Conservation (phyloP, 1,140 invertebrate genomes). For the Grapholita molesta region DNA sequence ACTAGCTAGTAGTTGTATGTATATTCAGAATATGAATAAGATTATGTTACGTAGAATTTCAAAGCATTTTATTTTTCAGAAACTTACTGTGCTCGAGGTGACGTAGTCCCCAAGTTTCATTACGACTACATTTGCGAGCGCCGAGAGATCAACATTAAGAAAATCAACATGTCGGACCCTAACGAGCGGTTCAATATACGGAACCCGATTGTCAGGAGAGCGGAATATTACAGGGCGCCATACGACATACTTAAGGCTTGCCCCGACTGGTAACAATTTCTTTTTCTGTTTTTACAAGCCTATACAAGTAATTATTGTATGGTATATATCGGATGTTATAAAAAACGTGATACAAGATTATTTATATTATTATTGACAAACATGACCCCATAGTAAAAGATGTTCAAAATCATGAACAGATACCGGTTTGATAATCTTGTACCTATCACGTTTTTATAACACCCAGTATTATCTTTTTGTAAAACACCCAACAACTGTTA, state of each 20-base stretch:
- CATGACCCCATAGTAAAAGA: too few relatives aligned
- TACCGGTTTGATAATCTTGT: too few relatives aligned
- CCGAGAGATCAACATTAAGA: constrained; percentile 59
- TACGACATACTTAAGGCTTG: constrained; percentile 66
- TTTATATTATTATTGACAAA: too few relatives aligned
- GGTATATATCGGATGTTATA: too few relatives aligned
- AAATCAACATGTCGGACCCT: constrained; percentile 59
- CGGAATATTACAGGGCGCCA: constrained; percentile 63
- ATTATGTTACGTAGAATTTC: too few relatives aligned
- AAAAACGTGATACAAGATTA: too few relatives aligned
- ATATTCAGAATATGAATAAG: too few relatives aligned
- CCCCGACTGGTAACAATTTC: constrained; percentile 55
- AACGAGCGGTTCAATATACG: constrained; percentile 66
- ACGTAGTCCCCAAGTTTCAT: constrained; percentile 64
- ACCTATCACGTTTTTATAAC: too few relatives aligned
- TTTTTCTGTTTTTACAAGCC: neutral
- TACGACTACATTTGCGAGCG: constrained; percentile 71
- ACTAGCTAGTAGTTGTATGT: too few relatives aligned
- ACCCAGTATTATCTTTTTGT: too few relatives aligned
- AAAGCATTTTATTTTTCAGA: constrained; percentile 37
- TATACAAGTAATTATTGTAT: neutral
- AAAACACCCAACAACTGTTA: too few relatives aligned
- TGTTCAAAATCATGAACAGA: too few relatives aligned
- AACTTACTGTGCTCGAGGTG: constrained; percentile 62
- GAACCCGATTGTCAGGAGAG: constrained; percentile 62